Base-by-base conservation (phyloP, 2,888 invertebrate species). In the Tricholauxania praeusta region DNA sequence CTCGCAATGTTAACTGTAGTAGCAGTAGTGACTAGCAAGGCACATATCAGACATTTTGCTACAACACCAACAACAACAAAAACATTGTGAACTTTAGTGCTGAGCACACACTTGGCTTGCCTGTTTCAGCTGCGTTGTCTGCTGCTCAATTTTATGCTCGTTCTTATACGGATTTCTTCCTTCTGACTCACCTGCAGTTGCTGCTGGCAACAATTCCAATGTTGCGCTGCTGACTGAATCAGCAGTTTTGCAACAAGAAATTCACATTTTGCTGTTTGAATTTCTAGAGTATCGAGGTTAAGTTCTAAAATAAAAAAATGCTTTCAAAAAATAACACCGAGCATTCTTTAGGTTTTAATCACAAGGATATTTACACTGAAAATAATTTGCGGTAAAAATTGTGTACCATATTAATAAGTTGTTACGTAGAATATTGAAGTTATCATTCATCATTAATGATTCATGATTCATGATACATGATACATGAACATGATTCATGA, bases 1-100 rank as follows among this genome's bases (percentile, higher is more conserved):
- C 75, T 78, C 71, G 12, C n/a, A 65, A 48, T 39, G 60, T 51
- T 53, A 64, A 70, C 74, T 72, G 17, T 57, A 53, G 70, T 32
- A n/a, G 17, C 52, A 53, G 70, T 3, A 22, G n/a, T 22, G 57
- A 12, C 8, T 32, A 5, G 3, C 32, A 59, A 22, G n/a, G 48
- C 10, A 19, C 32, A 52, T 22, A 19, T 14, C 68, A 69, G 28
- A 48, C 51, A 60, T 10, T 28, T 28, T 19, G 19, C n/a, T 32
- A 32, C 57, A 64, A 39, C 22, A 53, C 39, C 47, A 63, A 71
- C 55, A 52, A 32, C 8, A 63, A 17, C 47, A 32, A 10, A 55
- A 28, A 39, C n/a, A 22, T 2, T 12, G 22, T 55, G 55, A 51
- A 47, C 63, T 47, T 47, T 47, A 63, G 19, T 63, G 63, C 63